phyloP scores from a whole-genome alignment of 2,797 vertebrate genomes.

The Acipenser transmontanus region DNA sequence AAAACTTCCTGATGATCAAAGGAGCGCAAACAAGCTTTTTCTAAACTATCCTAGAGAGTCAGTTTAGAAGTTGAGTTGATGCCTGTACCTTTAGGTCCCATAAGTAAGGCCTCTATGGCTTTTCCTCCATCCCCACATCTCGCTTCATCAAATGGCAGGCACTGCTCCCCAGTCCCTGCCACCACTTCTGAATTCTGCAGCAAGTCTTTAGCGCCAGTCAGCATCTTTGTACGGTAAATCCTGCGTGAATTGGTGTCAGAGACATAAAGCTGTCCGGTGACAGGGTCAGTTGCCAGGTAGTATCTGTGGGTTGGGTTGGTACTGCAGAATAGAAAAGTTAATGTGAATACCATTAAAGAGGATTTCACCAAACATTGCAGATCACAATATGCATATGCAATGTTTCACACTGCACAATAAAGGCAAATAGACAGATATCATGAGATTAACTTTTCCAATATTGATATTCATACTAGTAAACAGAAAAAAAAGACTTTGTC shows the following conservation, averaged over 20 bases:
- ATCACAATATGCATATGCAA: background rate
- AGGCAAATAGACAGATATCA: background rate
- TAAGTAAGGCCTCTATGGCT: conserved; percentile 86
- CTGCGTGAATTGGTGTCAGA: conserved; percentile 94
- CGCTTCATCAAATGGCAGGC: conserved; percentile 91
- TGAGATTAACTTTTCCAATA: background rate
- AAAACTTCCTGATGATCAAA: too few relatives aligned
- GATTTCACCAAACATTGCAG: too few relatives aligned
- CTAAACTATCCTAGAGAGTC: background rate
- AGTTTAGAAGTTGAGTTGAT: background rate
- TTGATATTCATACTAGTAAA: conserved; percentile 2
- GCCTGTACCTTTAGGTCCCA: conserved; percentile 89
- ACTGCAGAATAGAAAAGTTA: conserved; percentile 51
- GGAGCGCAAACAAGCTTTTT: too few relatives aligned
- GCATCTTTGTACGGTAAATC: conserved; percentile 80
- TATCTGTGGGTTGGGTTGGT: conserved; percentile 97
- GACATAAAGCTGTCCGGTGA: conserved; percentile 86
- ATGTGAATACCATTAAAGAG: too few relatives aligned
- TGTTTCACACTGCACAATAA: background rate
- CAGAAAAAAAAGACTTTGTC: conserved; percentile 22
- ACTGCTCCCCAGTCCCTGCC: conserved; percentile 92
- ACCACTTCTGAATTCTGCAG: conserved; percentile 85
- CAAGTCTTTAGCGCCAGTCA: conserved; percentile 76
- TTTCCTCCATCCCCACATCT: conserved; percentile 93
- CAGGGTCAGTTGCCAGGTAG: conserved; percentile 88